Percentiles rank a stretch among this genome's conserved stretches.
Conservation (phyloP, 2,888 invertebrate species). For the Drosophila paranaensis region DNA sequence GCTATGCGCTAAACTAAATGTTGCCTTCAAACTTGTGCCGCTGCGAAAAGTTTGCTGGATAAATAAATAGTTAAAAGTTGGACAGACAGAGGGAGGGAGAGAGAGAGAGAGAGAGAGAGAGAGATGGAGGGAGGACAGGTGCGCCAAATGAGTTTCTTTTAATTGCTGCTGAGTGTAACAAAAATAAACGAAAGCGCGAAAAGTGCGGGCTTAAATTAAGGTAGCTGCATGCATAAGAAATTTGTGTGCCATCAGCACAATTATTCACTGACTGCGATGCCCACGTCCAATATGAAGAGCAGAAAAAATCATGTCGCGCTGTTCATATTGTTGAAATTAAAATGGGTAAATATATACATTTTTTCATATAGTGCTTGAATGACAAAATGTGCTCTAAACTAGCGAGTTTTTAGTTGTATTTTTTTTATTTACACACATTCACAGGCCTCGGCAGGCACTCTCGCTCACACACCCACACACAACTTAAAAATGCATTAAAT, state of each 20-base stretch:
- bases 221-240: neutral
- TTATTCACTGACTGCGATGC: neutral
- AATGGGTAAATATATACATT: neutral
- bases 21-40: slow-evolving; percentile 5
- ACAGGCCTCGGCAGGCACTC: neutral
- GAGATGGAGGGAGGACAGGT: slow-evolving; percentile 7
- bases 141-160: slow-evolving; percentile 13
- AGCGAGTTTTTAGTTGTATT: neutral
- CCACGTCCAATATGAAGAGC: neutral
- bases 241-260: neutral
- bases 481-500: slow-evolving; percentile 12
- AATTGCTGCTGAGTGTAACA: slow-evolving; percentile 16
- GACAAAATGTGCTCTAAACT: slow-evolving; percentile 2
- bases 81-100: neutral
- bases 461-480: neutral
- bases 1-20: neutral
- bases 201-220: neutral
- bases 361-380: neutral
- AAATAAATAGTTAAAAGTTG: slow-evolving; percentile 12
- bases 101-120: no score
- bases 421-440: neutral
- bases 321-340: slow-evolving; percentile 5
- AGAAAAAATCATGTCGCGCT: neutral
- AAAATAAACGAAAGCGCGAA: neutral
- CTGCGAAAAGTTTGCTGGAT: neutral